Evolutionary conservation across 2,113 vertebrate genomes (phyloP).

Genomic region (Macrotis lagotis): DNA sequence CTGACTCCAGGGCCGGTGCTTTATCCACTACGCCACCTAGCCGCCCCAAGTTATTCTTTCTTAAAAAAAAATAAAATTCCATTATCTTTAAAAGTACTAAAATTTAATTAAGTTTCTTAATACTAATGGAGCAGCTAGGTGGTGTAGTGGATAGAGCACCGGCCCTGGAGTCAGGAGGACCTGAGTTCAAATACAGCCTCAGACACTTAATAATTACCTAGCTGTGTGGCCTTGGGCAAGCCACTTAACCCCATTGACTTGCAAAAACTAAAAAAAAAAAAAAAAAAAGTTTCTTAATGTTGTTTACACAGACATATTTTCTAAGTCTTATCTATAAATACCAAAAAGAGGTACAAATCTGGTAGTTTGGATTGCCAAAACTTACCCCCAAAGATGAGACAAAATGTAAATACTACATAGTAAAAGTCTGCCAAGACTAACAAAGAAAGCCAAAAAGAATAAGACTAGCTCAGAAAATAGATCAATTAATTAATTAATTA

Average conservation of each 20-base stretch:
- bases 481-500: too few relatives aligned
- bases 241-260: too few relatives aligned
- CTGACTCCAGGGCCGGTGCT: too few relatives aligned
- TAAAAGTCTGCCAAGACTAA: not conserved
- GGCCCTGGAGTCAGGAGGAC: too few relatives aligned
- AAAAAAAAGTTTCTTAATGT: too few relatives aligned
- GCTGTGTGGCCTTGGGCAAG: too few relatives aligned
- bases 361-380: constrained; percentile 15
- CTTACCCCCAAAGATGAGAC: constrained; percentile 31
- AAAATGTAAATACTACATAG: constrained; percentile 35
- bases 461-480: not conserved
- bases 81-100: not conserved
- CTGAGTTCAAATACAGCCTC: too few relatives aligned
- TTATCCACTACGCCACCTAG: too few relatives aligned
- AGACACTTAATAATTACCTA: too few relatives aligned
- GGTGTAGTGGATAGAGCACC: too few relatives aligned
- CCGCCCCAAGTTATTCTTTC: not conserved
- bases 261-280: too few relatives aligned
- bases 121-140: too few relatives aligned
- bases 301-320: not conserved
- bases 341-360: not conserved
- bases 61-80: not conserved
- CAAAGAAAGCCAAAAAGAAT: constrained; percentile 13
- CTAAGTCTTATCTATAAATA: not conserved
- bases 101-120: not conserved